These are phyloP conservation scores for Daphoenositta chrysoptera DNA, from an alignment of 2,113 vertebrate genomes.

Conservation along the genomic window DNA sequence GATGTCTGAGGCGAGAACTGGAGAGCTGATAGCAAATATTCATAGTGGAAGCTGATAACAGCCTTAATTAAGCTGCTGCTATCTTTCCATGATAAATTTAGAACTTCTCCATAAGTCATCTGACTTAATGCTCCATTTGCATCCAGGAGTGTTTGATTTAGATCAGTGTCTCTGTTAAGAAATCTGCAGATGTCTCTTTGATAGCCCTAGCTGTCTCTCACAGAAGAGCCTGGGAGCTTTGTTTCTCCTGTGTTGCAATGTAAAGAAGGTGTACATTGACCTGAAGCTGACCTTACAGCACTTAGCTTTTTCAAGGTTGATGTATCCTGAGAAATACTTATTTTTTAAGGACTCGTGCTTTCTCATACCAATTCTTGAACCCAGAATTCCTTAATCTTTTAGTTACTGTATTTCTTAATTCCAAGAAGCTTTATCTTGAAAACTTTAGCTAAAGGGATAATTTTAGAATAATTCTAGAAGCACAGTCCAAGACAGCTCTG, in stretches of 20 bases:
- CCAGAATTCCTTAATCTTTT: neutral
- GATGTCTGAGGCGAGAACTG: neutral
- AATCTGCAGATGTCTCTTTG: neutral
- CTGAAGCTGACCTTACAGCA: neutral
- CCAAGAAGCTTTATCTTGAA: neutral
- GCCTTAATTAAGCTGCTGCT: slow-evolving; percentile 20
- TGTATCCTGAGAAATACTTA: neutral
- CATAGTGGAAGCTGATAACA: neutral
- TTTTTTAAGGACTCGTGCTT: neutral
- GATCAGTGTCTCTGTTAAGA: neutral
- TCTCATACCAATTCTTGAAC: neutral
- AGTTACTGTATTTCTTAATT: neutral
- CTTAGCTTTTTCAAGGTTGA: neutral
- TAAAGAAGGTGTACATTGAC: neutral
- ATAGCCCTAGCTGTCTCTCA: neutral
- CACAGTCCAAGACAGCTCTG: neutral
- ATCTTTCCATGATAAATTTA: slow-evolving; percentile 20
- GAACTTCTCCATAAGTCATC: neutral
- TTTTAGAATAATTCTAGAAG: neutral
- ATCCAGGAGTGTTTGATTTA: neutral
- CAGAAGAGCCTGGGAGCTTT: neutral
- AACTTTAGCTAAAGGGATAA: neutral
- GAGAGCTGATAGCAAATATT: slow-evolving; percentile 1
- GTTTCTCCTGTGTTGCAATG: neutral
- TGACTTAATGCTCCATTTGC: neutral